Conservation (phyloP, 2,888 invertebrate genomes). For the Ephialtes manifestator region DNA sequence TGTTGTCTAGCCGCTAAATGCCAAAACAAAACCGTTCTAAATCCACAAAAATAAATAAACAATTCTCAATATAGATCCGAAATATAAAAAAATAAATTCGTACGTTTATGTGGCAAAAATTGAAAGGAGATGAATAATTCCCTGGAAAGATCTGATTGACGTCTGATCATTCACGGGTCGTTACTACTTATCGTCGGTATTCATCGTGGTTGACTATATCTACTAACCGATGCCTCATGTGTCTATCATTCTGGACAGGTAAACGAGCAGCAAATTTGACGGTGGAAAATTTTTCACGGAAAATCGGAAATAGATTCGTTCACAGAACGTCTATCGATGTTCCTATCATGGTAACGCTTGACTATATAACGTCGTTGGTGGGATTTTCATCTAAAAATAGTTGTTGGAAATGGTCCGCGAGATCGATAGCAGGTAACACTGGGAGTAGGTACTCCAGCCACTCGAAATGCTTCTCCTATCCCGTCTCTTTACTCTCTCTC, state of each 20-base stretch:
- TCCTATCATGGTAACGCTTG: background rate
- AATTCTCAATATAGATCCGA: too few relatives aligned
- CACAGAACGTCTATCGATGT: background rate
- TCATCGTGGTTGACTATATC: background rate
- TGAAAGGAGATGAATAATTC: background rate
- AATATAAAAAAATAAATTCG: background rate
- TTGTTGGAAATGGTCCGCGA: conserved; percentile 50
- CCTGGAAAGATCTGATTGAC: background rate
- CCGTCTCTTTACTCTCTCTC: conserved; percentile 4
- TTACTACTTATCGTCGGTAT: conserved; percentile 1
- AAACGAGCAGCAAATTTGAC: conserved; percentile 1
- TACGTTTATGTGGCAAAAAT: background rate
- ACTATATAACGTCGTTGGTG: background rate
- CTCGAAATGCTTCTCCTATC: conserved; percentile 57
- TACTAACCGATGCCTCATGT: background rate
- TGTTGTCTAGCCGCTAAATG: too few relatives aligned
- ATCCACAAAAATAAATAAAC: too few relatives aligned
- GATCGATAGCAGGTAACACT: conserved; percentile 57
- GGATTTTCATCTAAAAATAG: conserved; percentile 43
- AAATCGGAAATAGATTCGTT: conserved; percentile 19
- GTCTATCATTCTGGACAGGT: background rate
- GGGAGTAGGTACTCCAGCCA: conserved; percentile 30
- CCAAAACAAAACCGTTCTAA: too few relatives aligned
- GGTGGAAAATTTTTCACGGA: background rate
- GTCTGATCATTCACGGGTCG: conserved; percentile 16